Percentiles rank a stretch among this genome's conserved stretches.
Conservation (phyloP, 2,113 vertebrate species). For the Ursus arctos region DNA sequence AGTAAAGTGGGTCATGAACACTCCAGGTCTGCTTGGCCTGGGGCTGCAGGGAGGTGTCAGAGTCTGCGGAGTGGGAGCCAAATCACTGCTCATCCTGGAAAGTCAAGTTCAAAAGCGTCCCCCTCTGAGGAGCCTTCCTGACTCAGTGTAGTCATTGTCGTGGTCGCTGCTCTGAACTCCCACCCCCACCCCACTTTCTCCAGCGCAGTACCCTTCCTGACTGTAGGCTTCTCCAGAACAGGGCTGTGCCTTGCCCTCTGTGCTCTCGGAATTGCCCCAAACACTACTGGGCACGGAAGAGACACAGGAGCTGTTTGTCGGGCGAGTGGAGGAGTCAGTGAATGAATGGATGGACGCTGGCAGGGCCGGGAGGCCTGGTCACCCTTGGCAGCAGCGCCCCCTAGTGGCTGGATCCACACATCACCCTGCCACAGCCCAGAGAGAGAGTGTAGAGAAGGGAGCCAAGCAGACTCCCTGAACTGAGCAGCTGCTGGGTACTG, state of each 20-base stretch:
- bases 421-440: neutral
- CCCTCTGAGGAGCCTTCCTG: neutral
- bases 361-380: neutral
- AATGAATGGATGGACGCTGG: rapidly evolving
- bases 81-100: neutral
- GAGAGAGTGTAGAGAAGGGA: neutral
- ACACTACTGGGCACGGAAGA: neutral
- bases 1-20: neutral
- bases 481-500: neutral
- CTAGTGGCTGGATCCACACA: neutral
- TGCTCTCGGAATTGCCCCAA: neutral
- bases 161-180: neutral
- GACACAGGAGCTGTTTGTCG: neutral
- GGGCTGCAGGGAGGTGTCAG: neutral
- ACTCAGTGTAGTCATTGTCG: neutral
- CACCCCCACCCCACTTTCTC: neutral
- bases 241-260: neutral
- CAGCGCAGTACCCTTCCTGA: neutral
- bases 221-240: neutral
- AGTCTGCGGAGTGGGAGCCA: neutral
- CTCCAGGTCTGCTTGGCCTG: neutral
- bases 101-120: neutral
- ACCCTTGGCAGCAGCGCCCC: neutral
- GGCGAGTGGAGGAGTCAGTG: neutral
- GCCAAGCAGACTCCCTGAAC: neutral